Percentiles rank a stretch among this genome's conserved stretches.
Conservation (phyloP, 2,113 vertebrate species). For the Colinus virginianus region DNA sequence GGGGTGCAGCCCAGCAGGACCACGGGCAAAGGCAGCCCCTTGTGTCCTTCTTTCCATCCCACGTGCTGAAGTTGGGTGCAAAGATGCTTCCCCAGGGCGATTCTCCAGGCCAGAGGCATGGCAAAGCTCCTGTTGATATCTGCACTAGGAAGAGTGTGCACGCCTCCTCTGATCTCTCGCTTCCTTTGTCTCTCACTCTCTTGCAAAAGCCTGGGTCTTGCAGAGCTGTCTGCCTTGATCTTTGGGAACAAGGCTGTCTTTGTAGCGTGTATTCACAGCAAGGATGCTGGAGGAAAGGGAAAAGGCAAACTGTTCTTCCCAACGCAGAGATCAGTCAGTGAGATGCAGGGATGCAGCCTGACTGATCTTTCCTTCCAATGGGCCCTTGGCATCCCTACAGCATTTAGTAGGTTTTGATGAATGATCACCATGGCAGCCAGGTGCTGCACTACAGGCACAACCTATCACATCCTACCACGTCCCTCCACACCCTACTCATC, state of each 20-base stretch:
- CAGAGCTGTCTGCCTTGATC: background rate
- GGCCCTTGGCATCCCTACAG: background rate
- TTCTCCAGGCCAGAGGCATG: background rate
- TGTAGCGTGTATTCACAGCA: background rate
- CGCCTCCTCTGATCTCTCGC: background rate
- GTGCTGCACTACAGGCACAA: rapidly evolving
- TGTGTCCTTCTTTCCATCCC: background rate
- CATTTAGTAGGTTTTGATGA: background rate
- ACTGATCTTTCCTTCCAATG: background rate
- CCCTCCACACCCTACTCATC: too few species aligned
- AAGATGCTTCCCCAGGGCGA: background rate
- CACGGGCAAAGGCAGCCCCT: background rate
- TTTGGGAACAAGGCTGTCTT: background rate
- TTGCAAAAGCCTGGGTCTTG: background rate
- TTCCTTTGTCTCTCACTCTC: background rate
- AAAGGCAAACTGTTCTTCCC: background rate
- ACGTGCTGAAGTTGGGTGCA: rapidly evolving
- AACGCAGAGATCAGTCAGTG: background rate
- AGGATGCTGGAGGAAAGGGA: background rate
- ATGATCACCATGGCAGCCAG: rapidly evolving
- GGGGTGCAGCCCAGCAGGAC: background rate
- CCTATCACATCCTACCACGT: background rate
- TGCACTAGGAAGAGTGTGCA: background rate
- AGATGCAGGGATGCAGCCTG: background rate
- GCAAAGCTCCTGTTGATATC: background rate